Evolutionary conservation across 2,113 vertebrate genomes (phyloP).

Genomic region (Sisor rabdophorus): DNA sequence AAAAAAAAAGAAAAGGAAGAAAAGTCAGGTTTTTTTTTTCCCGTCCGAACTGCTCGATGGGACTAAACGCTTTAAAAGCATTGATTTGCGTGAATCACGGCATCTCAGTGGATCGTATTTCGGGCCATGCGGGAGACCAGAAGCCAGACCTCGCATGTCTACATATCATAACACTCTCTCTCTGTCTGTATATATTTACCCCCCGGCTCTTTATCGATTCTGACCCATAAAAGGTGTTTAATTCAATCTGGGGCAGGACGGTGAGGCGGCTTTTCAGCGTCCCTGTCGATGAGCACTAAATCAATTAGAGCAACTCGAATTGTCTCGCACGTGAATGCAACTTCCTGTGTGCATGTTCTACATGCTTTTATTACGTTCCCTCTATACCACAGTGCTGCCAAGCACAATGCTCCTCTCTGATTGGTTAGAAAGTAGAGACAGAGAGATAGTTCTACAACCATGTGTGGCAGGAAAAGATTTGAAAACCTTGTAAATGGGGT

Average conservation of each 20-base stretch:
- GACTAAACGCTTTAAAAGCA: conserved; percentile 97
- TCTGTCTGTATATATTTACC: conserved; percentile 53
- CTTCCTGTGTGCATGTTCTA: conserved; percentile 9
- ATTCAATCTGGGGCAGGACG: conserved; percentile 95
- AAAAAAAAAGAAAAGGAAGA: background rate
- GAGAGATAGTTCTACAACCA: too few relatives aligned
- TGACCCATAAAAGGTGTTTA: conserved; percentile 95
- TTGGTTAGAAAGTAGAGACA: background rate
- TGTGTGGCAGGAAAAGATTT: too few relatives aligned
- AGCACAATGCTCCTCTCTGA: background rate
- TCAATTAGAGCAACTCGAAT: conserved; percentile 79
- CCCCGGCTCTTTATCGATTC: conserved; percentile 83
- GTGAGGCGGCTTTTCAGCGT: conserved; percentile 90
- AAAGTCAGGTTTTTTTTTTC: background rate
- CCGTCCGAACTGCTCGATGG: conserved; percentile 56
- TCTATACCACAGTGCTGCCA: background rate
- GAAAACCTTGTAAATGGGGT: too few relatives aligned
- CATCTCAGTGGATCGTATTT: conserved; percentile 67
- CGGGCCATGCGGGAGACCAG: conserved; percentile 57
- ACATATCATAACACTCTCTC: conserved; percentile 76
- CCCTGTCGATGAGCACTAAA: conserved; percentile 92
- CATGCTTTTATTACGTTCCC: background rate
- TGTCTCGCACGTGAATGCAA: background rate
- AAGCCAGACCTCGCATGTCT: conserved; percentile 81
- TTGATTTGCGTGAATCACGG: conserved; percentile 96